Evolutionary conservation across 2,797 vertebrate species (phyloP).

Genomic region (Apogon hyalosoma): DNA sequence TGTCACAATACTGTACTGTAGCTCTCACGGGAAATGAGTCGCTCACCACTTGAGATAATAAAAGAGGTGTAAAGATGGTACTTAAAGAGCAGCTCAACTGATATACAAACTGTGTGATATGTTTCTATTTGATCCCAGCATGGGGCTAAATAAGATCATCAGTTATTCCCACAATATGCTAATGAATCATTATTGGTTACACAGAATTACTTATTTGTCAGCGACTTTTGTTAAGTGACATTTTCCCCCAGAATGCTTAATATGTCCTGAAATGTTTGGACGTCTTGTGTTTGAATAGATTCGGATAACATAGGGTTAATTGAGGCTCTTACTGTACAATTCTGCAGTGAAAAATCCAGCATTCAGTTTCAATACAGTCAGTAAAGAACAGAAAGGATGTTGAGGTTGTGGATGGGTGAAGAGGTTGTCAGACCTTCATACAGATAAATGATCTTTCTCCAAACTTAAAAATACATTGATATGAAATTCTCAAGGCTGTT

Average conservation of each 20-base stretch:
- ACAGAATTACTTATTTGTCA: constrained; percentile 9
- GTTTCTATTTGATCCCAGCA: constrained; percentile 45
- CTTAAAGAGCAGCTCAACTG: constrained; percentile 38
- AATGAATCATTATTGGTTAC: constrained; percentile 1
- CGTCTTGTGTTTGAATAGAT: neutral
- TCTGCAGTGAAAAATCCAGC: neutral
- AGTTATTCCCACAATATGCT: constrained; percentile 9
- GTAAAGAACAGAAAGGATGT: neutral
- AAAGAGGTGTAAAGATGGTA: constrained; percentile 58
- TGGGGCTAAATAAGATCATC: constrained; percentile 38
- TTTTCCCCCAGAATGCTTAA: neutral
- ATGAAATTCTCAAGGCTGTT: neutral
- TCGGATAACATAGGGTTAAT: neutral
- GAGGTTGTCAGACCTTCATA: neutral
- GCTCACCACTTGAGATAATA: constrained; percentile 62
- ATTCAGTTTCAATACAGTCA: no score
- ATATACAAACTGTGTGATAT: constrained; percentile 15
- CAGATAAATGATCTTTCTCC: neutral
- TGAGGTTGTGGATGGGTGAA: neutral
- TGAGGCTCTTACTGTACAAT: neutral
- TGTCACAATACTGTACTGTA: constrained; percentile 58
- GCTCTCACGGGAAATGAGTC: constrained; percentile 52
- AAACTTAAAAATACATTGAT: neutral
- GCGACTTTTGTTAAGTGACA: neutral
- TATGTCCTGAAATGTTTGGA: constrained; percentile 2